These are phyloP conservation scores for Sapajus apella DNA, from an alignment of 2,113 vertebrate species.

Conservation along the genomic window DNA sequence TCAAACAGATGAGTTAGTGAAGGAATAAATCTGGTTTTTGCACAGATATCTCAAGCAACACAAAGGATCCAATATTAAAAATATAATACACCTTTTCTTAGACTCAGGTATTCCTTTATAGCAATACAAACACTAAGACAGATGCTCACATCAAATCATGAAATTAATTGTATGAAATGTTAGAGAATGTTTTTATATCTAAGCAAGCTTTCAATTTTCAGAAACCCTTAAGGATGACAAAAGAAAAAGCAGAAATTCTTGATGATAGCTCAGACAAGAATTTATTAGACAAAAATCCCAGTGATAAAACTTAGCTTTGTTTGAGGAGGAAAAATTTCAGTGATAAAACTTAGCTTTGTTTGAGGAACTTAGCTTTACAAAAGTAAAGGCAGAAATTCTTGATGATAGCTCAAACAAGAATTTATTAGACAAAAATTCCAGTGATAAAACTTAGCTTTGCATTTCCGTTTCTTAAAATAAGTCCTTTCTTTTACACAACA, in stretches of 20 bases:
- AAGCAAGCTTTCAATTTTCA: constrained; percentile 32
- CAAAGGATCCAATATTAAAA: constrained; percentile 34
- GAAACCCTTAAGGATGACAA: constrained; percentile 15
- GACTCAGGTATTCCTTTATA: background rate
- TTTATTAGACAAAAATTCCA: constrained; percentile 29
- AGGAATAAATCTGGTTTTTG: constrained; percentile 14
- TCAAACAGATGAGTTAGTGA: background rate
- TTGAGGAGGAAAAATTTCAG: no score
- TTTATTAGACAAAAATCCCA: constrained; percentile 31
- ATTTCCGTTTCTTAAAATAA: background rate
- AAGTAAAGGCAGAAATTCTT: background rate
- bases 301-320: background rate
- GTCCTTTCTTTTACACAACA: background rate
- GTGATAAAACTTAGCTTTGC: background rate
- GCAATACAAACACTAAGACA: background rate
- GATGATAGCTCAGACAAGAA: background rate
- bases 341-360: no score
- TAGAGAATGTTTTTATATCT: background rate
- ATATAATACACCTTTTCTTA: background rate
- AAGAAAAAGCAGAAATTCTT: constrained; percentile 17
- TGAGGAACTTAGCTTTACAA: no score
- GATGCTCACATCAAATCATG: background rate
- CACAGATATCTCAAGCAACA: constrained; percentile 10
- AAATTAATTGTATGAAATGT: background rate
- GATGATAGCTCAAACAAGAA: background rate